Conservation (phyloP, 2,888 invertebrate species). For the Cylindroiulus punctatus region DNA sequence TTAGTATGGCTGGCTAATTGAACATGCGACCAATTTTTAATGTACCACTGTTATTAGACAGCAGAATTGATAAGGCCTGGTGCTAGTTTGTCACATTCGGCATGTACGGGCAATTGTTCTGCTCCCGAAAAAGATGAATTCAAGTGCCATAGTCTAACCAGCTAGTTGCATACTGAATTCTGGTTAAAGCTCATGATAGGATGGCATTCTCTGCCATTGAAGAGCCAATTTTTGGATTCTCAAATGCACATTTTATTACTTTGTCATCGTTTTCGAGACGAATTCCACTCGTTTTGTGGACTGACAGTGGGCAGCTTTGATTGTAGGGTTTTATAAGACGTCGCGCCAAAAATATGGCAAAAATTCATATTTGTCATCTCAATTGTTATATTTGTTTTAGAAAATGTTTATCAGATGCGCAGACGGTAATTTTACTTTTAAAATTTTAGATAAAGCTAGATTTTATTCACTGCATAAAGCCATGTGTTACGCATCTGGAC, state of each 20-base stretch:
- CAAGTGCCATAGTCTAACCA: constrained; percentile 22
- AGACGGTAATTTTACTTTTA: background rate
- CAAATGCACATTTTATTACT: background rate
- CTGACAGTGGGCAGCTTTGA: background rate
- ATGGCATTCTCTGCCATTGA: background rate
- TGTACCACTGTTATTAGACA: background rate
- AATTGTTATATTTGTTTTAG: background rate
- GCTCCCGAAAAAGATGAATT: constrained; percentile 10
- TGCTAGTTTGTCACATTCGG: background rate
- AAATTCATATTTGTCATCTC: background rate
- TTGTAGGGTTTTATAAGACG: background rate
- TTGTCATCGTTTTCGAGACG: background rate
- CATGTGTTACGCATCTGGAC: background rate
- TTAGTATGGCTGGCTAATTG: constrained; percentile 24
- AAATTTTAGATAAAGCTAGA: background rate
- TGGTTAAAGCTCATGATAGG: background rate
- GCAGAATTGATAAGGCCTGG: background rate
- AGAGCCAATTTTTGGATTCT: background rate
- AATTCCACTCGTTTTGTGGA: background rate
- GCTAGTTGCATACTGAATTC: background rate
- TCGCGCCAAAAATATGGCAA: background rate
- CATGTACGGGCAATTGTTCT: background rate
- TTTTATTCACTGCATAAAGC: too few relatives aligned
- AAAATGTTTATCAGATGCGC: background rate
- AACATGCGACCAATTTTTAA: background rate